Conservation (phyloP, 37 sponge, comb jelly and placozoan species). For the Eunapius fragilis region DNA sequence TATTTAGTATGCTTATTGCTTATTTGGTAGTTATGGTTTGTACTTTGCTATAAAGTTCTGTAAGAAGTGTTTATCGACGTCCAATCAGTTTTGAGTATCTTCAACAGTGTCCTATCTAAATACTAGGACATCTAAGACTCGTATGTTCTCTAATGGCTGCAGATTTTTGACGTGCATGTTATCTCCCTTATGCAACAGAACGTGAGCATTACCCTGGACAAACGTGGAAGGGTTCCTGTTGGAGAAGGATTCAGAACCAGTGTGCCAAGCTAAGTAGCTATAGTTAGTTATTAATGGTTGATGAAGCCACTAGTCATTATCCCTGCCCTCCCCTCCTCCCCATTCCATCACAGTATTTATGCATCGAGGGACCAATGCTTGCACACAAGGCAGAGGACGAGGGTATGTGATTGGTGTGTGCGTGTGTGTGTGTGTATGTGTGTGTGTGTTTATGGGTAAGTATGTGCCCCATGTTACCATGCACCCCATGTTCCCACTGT, state of each 20-base stretch:
- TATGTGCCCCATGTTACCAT: neutral
- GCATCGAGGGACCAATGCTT: conserved; percentile 98
- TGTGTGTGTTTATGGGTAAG: conserved; percentile 3
- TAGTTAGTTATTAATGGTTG: no score
- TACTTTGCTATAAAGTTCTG: no score
- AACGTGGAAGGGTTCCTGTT: conserved; percentile 78
- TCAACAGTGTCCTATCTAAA: no score
- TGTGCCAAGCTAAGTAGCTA: conserved; percentile 72
- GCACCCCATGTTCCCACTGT: no score
- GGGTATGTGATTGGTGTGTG: conserved; percentile 30
- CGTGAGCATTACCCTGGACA: conserved; percentile 82
- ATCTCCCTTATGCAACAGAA: conserved; percentile 24
- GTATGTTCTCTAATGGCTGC: no score
- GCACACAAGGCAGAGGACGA: conserved; percentile 99
- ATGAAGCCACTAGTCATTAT: neutral
- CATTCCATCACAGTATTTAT: conserved; percentile 66
- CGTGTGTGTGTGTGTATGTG: neutral
- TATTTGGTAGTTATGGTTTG: no score
- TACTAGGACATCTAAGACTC: no score
- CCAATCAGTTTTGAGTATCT: no score
- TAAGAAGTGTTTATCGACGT: no score
- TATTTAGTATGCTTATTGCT: no score
- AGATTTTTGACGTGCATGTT: no score
- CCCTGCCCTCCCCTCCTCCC: neutral
- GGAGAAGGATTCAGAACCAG: conserved; percentile 76